phyloP scores from a whole-genome alignment of 2,113 vertebrate species.

The Hippocampus mohnikei region DNA sequence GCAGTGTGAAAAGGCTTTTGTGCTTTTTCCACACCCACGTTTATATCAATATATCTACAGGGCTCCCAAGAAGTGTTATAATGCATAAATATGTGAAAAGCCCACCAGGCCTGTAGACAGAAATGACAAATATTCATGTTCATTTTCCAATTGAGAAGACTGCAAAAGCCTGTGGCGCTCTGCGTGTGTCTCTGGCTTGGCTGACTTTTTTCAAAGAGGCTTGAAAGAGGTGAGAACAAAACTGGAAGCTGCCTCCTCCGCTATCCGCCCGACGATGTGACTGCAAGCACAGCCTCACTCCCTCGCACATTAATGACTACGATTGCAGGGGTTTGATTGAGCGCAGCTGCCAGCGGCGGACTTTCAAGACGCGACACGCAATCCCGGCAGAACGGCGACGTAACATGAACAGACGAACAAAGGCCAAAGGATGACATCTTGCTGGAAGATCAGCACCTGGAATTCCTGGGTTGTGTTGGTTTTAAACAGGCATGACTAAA shows the following conservation, averaged over 20 bases:
- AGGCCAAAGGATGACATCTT: slow-evolving; percentile 17
- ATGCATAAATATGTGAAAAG: neutral
- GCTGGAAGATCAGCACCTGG: slow-evolving; percentile 24
- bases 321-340: neutral
- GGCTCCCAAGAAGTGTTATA: neutral
- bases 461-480: slow-evolving; percentile 29
- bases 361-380: slow-evolving; percentile 22
- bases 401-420: slow-evolving; percentile 15
- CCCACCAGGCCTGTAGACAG: neutral
- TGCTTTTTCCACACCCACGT: neutral
- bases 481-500: slow-evolving; percentile 16
- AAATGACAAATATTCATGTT: slow-evolving; percentile 19
- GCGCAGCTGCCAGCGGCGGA: slow-evolving; percentile 3
- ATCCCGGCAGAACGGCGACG: neutral
- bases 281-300: slow-evolving; percentile 14
- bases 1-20: too few species aligned
- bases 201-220: slow-evolving; percentile 34
- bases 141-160: slow-evolving; percentile 29
- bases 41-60: neutral
- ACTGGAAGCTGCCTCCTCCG: neutral
- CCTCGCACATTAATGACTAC: slow-evolving; percentile 11
- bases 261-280: slow-evolving; percentile 25
- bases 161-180: slow-evolving; percentile 6
- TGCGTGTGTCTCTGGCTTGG: slow-evolving; percentile 7
- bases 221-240: slow-evolving; percentile 19